Evolutionary conservation across 64 coral and sea anemone genomes (phyloP), one percentile per base, ranked within the genome.

Genomic region (Orbicella faveolata): DNA sequence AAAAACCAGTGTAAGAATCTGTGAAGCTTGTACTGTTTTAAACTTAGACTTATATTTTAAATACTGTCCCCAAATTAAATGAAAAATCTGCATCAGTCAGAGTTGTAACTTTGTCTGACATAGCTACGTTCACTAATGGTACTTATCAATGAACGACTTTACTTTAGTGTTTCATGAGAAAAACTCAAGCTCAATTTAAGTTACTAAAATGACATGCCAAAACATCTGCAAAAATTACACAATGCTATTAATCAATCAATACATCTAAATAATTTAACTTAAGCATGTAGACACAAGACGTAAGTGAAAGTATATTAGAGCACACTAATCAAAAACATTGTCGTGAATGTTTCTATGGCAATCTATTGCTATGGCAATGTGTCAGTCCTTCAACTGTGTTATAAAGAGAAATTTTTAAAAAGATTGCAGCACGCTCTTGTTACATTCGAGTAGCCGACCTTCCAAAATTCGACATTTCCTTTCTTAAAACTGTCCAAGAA

Each of bases 321-420:
- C 30, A 26, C 7, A 70, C 10, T 26, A 11, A 6, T n/a, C 9
- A 10, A 25, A 70, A 55, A 41, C 77, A 33, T 39, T 48, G 34
- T 69, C 62, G 12, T 37, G n/a, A 17, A 36, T 83, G 77, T 79
- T 79, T 79, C 77, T 84, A 84, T 84, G 81, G 81, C 68, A 84
- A 84, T 84, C 63, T 68, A 84, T 84, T 84, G 81, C 81, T 84
- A 84, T 84, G 81, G 36, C 63, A 70, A 84, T 84, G 63, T 82
- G 20, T 54, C 77, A 59, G 61, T 59, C 54, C 30, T 8, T 61
- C 20, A 61, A 16, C 52, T 48, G 41, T 9, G 5, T 48, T 16
- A 36, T 48, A 20, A 48, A 6, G 44, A 48, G 37, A 44, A 9
- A 17, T 44, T 21, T 51, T 76, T 36, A 20, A 36, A 44, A 21